Base-by-base conservation (phyloP, 1,140 invertebrate species). In the Polyergus mexicanus region DNA sequence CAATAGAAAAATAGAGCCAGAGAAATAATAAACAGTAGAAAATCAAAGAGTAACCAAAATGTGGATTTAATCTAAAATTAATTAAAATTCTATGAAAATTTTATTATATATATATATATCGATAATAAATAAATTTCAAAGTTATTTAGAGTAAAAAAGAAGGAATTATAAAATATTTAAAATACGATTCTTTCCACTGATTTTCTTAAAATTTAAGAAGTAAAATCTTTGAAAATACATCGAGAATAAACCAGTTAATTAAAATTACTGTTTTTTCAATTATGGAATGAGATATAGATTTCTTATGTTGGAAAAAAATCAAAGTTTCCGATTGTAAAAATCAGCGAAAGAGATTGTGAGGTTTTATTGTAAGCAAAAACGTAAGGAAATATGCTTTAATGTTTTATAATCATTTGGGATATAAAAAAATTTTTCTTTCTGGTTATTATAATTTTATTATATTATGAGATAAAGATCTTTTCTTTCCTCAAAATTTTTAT, bases 41-140 rank as follows among this genome's bases (percentile, higher is more conserved):
- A 51, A 19, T 19, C 47, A 51, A 10, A 51, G 47, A 51, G 47
- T 51, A 51, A 51, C 47, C 0, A 51, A 51, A 51, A 19, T 51
- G 47, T 51, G 4, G 16, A 68, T 13, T 81, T 38, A 25, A 72
- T 71, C 56, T 10, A 35, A 16, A 81, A 54, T 78, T 16, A 22
- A 16, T 62, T 77, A 38, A 54, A 65, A 38, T 66, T 65, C 16
- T 38, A 51, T 41, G 3, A 51, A 77, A 22, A 3, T 41, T 78
- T 19, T 66, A 51, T 38, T 28, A 28, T 28, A 28, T 28, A 28
- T 35, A 76, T 47, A n/a, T 35, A 28, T 32, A 32, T 32, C 28
- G 22, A 66, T 22, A 56, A 19, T 22, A 54, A 66, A 66, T 54
- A 38, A 66, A 68, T 38, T 41, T 66, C 54, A 13, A n/a, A 78